Base-by-base conservation (phyloP, 2,797 vertebrate species). In the Megalops cyprinoides region DNA sequence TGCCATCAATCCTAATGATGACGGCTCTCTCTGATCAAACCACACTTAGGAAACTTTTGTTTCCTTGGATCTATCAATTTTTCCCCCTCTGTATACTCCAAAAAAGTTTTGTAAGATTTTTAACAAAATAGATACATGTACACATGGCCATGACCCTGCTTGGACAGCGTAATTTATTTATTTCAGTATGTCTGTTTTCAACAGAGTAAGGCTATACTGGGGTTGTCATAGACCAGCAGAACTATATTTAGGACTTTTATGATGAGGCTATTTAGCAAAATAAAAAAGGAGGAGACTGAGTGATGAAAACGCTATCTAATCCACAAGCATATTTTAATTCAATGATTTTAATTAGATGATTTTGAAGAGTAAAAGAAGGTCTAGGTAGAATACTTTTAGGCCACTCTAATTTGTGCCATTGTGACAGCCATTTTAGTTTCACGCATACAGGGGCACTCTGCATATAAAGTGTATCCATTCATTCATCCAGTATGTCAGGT, bases 1-100 rank as follows among this genome's bases (percentile, higher is more conserved):
- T 88, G 91, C 92, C 93, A 95, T 96, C 93, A 94, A 93, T 96
- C 92, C 93, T 94, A 93, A 94, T 93, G 92, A 94, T 90, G 91
- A 93, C 92, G 87, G 90, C 82, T 89, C 90, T 82, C 90, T 91
- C 90, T 93, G 93, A 92, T 91, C 89, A 90, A 89, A 88, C 88
- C 90, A 87, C 90, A 69, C 92, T 92, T 89, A 88, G 91, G 91
- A 91, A 91, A 91, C 88, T 90, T 94, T 90, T 89, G 84, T 91
- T 91, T 86, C 86, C 90, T 89, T 83, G 89, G 87, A 93, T 91
- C 90, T 92, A 88, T 94, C 93, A 89, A 90, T 89, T 39, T 89
- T 84, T 80, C 82, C 42, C 80, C 87, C 79, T 25, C 23, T 46
- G 1, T 44, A 69, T 84, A 85, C 86, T 85, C 82, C 83, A n/a